Evolutionary conservation across 30 jellyfish, hydroid and myxozoan genomes (phyloP).

Genomic region (Cassiopea andromeda): DNA sequence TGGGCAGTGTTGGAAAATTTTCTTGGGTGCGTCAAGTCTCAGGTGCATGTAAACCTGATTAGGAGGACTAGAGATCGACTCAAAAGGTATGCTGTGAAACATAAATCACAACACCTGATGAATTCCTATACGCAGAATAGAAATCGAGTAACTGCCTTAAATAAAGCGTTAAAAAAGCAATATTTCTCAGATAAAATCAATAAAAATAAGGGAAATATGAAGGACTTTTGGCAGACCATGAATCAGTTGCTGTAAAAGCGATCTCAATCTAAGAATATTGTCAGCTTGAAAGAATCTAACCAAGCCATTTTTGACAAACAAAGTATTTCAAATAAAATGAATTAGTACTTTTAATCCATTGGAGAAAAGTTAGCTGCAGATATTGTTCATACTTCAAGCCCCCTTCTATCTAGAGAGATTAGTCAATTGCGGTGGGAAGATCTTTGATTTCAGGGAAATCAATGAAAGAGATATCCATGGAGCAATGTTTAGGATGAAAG

Average conservation of each 20-base stretch:
- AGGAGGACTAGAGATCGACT: neutral
- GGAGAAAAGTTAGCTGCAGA: neutral
- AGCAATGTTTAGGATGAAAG: no score
- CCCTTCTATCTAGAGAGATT: neutral
- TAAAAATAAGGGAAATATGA: neutral
- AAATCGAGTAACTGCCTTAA: neutral
- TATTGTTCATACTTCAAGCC: neutral
- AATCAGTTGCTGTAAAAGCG: neutral
- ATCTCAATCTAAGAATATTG: neutral
- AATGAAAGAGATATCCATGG: no score
- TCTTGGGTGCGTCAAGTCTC: neutral
- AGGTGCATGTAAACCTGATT: no score
- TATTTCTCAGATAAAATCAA: no score
- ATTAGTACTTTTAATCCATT: neutral
- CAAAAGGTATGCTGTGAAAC: neutral
- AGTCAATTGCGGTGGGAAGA: neutral
- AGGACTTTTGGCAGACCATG: constrained; percentile 1
- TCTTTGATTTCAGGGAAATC: no score
- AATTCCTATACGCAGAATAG: neutral
- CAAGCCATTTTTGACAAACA: neutral
- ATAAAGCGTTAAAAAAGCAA: neutral
- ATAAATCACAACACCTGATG: neutral
- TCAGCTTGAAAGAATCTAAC: constrained; percentile 7
- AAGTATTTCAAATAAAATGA: neutral
- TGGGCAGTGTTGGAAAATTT: no score